A percentile compares a stretch with the other conserved stretches of the same genome.
Evolutionary conservation across 2,113 vertebrate species (phyloP).

Genomic region (Scalopus aquaticus): DNA sequence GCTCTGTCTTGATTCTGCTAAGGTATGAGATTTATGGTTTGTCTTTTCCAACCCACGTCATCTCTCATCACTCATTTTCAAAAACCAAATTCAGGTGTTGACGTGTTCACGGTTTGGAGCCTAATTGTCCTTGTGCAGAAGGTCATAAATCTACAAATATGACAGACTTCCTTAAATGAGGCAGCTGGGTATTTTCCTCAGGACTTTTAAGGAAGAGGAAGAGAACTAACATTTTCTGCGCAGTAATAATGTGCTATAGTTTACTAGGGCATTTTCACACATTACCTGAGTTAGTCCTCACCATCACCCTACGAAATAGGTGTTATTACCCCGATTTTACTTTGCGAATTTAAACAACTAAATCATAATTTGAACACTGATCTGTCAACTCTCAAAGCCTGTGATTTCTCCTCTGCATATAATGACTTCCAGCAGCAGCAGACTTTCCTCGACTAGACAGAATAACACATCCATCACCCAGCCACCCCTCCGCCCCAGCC

Average conservation of each 20-base stretch:
- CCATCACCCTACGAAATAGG: background rate
- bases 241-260: background rate
- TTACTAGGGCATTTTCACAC: constrained; percentile 6
- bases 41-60: constrained; percentile 40
- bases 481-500: background rate
- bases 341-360: constrained; percentile 7
- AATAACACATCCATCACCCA: background rate
- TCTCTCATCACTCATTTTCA: constrained; percentile 18
- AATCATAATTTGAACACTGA: constrained; percentile 28
- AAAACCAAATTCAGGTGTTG: background rate
- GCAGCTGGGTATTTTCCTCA: constrained; percentile 33
- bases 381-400: background rate
- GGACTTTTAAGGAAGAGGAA: constrained; percentile 48
- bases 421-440: background rate
- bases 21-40: constrained; percentile 43
- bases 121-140: background rate
- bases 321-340: background rate
- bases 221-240: constrained; percentile 25
- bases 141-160: constrained; percentile 3
- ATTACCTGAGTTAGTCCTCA: constrained; percentile 8
- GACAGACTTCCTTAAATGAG: background rate
- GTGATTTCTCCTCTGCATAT: background rate
- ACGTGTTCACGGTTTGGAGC: constrained; percentile 7
- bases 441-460: constrained; percentile 5
- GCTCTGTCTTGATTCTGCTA: constrained; percentile 21